phyloP scores from a whole-genome alignment of 2,797 vertebrate species.

The Oceanodroma leucorhoa region DNA sequence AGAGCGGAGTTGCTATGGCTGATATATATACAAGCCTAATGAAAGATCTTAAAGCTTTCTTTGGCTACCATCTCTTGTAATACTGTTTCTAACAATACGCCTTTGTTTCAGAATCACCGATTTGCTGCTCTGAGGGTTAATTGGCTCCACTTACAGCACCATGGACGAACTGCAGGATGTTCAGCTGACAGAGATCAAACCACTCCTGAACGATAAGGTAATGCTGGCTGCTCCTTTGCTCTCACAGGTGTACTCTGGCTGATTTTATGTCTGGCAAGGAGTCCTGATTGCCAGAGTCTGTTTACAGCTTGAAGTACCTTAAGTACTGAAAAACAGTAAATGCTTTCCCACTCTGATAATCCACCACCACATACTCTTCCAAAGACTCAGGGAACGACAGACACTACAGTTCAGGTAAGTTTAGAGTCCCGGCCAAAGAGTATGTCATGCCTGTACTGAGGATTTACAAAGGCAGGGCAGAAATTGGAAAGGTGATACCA shows the following conservation, averaged over 20 bases:
- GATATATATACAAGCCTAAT: not conserved
- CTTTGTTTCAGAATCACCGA: conserved; percentile 60
- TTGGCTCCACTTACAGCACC: conserved; percentile 3
- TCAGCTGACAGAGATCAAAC: conserved; percentile 94
- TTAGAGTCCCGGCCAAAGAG: not conserved
- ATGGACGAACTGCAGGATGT: conserved; percentile 96
- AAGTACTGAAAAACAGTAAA: not conserved
- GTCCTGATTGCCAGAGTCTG: not conserved
- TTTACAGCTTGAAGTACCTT: not conserved
- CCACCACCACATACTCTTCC: not conserved
- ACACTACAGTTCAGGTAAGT: not conserved
- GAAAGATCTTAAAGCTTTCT: not conserved
- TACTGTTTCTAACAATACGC: not conserved
- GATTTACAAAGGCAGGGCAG: not conserved
- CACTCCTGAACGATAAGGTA: conserved; percentile 92
- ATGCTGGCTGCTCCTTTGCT: not conserved
- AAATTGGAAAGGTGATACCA: not conserved
- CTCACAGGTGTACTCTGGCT: not conserved
- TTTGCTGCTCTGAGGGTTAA: conserved; percentile 40
- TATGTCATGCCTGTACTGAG: not conserved
- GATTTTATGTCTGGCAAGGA: not conserved
- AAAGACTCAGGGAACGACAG: not conserved
- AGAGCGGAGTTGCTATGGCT: not conserved
- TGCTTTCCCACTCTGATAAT: not conserved
- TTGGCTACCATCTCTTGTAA: not conserved